phyloP scores from a whole-genome alignment of 2,797 vertebrate species.

The Brachymystax lenok region DNA sequence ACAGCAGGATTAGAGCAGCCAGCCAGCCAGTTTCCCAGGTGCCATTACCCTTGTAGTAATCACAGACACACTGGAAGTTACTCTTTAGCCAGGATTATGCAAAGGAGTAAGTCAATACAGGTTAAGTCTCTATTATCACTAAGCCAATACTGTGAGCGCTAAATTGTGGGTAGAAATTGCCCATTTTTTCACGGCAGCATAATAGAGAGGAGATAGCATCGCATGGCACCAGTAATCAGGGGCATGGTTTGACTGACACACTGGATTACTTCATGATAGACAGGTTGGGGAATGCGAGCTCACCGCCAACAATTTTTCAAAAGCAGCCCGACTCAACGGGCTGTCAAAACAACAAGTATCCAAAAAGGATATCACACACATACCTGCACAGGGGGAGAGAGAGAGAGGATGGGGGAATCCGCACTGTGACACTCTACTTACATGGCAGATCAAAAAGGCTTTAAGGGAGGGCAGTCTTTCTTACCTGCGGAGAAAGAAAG shows the following conservation, averaged over 20 bases:
- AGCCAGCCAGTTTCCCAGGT: slow-evolving; percentile 38
- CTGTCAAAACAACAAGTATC: slow-evolving; percentile 76
- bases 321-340: slow-evolving; percentile 55
- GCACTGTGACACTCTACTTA: slow-evolving; percentile 65
- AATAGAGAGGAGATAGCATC: slow-evolving; percentile 52
- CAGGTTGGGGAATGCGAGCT: slow-evolving; percentile 65
- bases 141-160: slow-evolving; percentile 49
- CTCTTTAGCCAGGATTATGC: slow-evolving; percentile 65
- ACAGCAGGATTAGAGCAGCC: slow-evolving; percentile 35
- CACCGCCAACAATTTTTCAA: slow-evolving; percentile 59
- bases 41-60: slow-evolving; percentile 47
- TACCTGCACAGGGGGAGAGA: slow-evolving; percentile 14
- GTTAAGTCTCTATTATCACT: slow-evolving; percentile 67
- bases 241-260: slow-evolving; percentile 65
- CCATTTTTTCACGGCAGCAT: slow-evolving; percentile 47
- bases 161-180: slow-evolving; percentile 54
- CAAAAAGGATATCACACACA: slow-evolving; percentile 45
- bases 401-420: slow-evolving; percentile 11
- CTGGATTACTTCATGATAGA: slow-evolving; percentile 71
- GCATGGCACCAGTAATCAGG: slow-evolving; percentile 61
- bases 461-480: slow-evolving; percentile 50
- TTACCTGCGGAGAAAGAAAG: slow-evolving; percentile 66
- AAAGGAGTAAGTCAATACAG: slow-evolving; percentile 69
- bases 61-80: slow-evolving; percentile 52
- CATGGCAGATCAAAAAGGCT: slow-evolving; percentile 50